These are phyloP conservation scores for Lampris incognitus DNA, from an alignment of 2,113 vertebrate species.

Conservation along the genomic window DNA sequence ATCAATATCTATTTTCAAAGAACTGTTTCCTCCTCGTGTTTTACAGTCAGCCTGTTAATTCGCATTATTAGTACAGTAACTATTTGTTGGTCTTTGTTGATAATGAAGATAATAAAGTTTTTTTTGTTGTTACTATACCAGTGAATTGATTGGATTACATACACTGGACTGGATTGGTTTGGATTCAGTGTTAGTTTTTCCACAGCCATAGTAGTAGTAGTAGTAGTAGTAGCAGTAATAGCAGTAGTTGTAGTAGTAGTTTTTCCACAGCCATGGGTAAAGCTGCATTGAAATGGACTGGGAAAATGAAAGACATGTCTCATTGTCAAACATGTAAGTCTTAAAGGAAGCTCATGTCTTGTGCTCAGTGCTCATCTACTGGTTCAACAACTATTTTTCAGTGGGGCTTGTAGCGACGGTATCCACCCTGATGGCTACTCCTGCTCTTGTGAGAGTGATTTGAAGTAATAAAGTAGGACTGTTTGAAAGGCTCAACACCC, in stretches of 20 bases:
- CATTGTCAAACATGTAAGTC: conserved; percentile 47
- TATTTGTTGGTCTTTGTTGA: not conserved
- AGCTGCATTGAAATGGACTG: not conserved
- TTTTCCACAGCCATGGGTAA: not conserved
- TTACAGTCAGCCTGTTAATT: conserved; percentile 16
- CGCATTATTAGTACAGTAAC: not conserved
- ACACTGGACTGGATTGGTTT: not conserved
- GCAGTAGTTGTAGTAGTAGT: too few species aligned
- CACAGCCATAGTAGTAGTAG: too few species aligned
- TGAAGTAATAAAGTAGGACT: too few species aligned
- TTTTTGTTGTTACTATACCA: not conserved
- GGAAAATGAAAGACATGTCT: conserved; percentile 24
- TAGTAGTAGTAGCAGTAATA: too few species aligned
- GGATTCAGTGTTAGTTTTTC: too few species aligned
- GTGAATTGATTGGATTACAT: conserved; percentile 2
- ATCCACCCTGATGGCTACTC: conserved; percentile 4
- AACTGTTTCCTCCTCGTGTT: conserved; percentile 23
- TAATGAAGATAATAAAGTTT: conserved; percentile 30
- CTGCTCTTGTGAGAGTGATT: not conserved
- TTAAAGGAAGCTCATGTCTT: conserved; percentile 45
- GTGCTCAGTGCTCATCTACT: conserved; percentile 58
- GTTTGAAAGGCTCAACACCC: too few species aligned
- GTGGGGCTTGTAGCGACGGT: conserved; percentile 8
- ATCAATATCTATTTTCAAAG: not conserved
- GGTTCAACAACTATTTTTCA: conserved; percentile 47